Base-by-base conservation (phyloP, 2,888 invertebrate genomes). In the Caenorhabditis macrosperma region DNA sequence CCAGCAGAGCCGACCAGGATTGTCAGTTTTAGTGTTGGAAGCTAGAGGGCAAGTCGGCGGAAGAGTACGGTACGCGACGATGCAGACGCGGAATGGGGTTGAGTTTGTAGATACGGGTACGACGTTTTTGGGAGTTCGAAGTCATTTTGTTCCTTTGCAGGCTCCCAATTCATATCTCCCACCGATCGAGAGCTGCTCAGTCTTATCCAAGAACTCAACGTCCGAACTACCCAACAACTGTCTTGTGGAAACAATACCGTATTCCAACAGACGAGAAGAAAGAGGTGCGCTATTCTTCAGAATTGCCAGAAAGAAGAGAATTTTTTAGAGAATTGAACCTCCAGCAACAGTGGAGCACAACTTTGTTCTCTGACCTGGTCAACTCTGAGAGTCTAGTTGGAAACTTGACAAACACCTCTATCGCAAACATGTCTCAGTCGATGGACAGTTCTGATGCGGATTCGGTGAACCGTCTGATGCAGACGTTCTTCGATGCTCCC, bases 401-500 rank as follows among this genome's bases (percentile, higher is more conserved):
- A 12, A 66, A 61, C 24, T 24, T 82, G 12, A 71, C 79, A 1
- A 72, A 61, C 35, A 61, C 52, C 46, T 77, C 81, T 1, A 63
- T 81, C 2, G 44, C 74, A 0, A 38, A 55, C 10, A 81, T 80
- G 55, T 61, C 75, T 7, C 50, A 64, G 41, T 35, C 48, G 5
- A 17, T 74, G 35, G 22, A 55, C 5, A n/a, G 50, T 0, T 15
- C 75, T 7, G 82, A 84, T 38, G 63, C 80, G 2, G 83, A 81
- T 46, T 69, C 79, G n/a, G 78, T 81, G 22, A 84, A 84, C 50
- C 54, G 83, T 5, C 52, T 84, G 15, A 77, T 83, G 69, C 83
- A 87, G 84, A 86, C 86, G 3, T 77, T 86, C 22, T 84, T 80
- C 69, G 87, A 87, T 44, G 81, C 85, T 0, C 86, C 86, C 3